These are phyloP conservation scores for Agapetus fuscipes DNA, from an alignment of 2,888 invertebrate genomes.

Conservation along the genomic window DNA sequence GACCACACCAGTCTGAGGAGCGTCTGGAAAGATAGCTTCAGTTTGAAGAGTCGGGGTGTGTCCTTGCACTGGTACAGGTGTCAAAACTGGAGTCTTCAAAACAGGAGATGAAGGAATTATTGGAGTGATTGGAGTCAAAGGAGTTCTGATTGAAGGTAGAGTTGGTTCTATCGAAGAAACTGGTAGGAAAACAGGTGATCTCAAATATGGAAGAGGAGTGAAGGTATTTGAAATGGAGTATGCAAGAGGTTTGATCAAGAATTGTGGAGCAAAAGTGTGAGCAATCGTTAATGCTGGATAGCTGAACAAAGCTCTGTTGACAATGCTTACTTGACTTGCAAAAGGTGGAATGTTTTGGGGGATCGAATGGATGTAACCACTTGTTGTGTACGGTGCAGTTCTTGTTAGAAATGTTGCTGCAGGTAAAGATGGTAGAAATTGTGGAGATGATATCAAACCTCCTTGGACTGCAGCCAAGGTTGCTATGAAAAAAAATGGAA, in stretches of 20 bases:
- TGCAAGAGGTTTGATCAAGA: constrained; percentile 2
- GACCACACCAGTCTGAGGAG: constrained; percentile 1
- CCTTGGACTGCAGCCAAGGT: not conserved
- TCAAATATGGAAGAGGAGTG: not conserved
- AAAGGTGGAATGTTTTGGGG: constrained; percentile 55
- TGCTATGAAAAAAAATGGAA: constrained; percentile 7
- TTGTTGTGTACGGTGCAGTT: constrained; percentile 43
- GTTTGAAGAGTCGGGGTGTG: constrained; percentile 7
- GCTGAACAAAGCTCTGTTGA: constrained; percentile 30
- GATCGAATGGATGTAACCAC: constrained; percentile 49
- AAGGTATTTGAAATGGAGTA: not conserved
- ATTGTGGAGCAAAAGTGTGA: constrained; percentile 25
- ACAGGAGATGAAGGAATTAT: not conserved
- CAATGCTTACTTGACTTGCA: constrained; percentile 50
- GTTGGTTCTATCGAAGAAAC: too few species aligned
- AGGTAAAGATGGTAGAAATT: not conserved
- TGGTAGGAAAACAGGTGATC: not conserved
- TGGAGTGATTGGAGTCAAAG: too few species aligned
- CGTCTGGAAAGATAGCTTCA: constrained; percentile 6
- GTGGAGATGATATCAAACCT: not conserved
- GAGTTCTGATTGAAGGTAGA: too few species aligned
- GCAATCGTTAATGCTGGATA: constrained; percentile 23
- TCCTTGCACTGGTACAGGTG: not conserved
- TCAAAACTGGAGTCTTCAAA: not conserved
- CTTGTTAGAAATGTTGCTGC: constrained; percentile 26